These are phyloP conservation scores for Pseudomugil gertrudae DNA, from an alignment of 2,797 vertebrate species.

Conservation along the genomic window DNA sequence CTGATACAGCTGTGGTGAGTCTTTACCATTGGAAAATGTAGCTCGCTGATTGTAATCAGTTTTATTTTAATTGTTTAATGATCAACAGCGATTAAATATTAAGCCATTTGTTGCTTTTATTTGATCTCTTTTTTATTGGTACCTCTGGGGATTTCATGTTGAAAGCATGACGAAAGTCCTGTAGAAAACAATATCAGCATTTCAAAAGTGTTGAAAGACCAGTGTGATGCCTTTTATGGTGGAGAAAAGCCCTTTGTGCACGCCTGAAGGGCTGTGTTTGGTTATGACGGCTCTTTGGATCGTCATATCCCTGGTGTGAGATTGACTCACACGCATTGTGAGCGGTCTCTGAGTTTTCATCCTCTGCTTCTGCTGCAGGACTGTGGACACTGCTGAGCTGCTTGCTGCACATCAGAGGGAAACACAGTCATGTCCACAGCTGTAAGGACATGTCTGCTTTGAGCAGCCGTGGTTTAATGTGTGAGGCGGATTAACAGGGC, in stretches of 20 bases:
- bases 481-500: constrained; percentile 65
- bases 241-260: constrained; percentile 71
- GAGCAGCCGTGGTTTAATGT: constrained; percentile 73
- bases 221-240: constrained; percentile 72
- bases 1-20: constrained; percentile 33
- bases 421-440: constrained; percentile 67
- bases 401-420: constrained; percentile 58
- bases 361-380: constrained; percentile 29
- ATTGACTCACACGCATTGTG: constrained; percentile 68
- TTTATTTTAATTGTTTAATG: constrained; percentile 53
- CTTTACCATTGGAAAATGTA: constrained; percentile 15
- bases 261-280: constrained; percentile 52
- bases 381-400: constrained; percentile 58
- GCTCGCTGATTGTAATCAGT: constrained; percentile 46
- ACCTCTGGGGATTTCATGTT: constrained; percentile 63
- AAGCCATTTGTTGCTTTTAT: constrained; percentile 60
- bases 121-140: constrained; percentile 54
- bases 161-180: constrained; percentile 67
- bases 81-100: constrained; percentile 66
- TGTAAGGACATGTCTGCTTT: constrained; percentile 76
- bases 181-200: constrained; percentile 74
- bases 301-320: constrained; percentile 73
- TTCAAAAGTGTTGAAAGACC: constrained; percentile 71
- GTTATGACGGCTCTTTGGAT: constrained; percentile 65
- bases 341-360: constrained; percentile 56